Conservation (phyloP, 2,797 vertebrate species). For the Acipenser ruthenus region DNA sequence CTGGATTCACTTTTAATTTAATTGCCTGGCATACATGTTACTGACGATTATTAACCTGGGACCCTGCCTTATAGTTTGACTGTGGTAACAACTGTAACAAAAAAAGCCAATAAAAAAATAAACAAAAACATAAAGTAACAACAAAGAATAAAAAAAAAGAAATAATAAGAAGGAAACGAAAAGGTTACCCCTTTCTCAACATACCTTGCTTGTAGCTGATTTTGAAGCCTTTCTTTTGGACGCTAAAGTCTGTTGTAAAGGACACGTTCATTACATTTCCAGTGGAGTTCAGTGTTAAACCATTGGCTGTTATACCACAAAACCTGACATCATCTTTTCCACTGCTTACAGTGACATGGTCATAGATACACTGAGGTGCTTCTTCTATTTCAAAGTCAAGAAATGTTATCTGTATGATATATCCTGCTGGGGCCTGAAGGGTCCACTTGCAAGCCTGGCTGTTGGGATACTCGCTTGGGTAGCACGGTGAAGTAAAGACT, state of each 20-base stretch:
- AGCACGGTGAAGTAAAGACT: constrained; percentile 81
- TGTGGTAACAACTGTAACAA: too few species aligned
- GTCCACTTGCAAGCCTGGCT: constrained; percentile 76
- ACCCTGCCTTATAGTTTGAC: too few species aligned
- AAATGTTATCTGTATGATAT: constrained; percentile 85
- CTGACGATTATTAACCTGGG: too few species aligned
- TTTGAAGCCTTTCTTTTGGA: constrained; percentile 91
- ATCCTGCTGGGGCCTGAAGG: constrained; percentile 78
- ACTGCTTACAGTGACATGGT: constrained; percentile 70
- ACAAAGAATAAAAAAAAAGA: constrained; percentile 6
- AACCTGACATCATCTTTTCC: constrained; percentile 66
- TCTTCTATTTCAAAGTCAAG: constrained; percentile 92
- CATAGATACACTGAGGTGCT: constrained; percentile 85
- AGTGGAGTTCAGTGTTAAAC: constrained; percentile 86
- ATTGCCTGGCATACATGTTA: too few species aligned
- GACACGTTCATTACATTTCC: constrained; percentile 80
- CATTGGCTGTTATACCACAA: constrained; percentile 85
- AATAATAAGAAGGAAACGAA: constrained; percentile 10
- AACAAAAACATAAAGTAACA: constrained; percentile 4
- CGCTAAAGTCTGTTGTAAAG: constrained; percentile 89
- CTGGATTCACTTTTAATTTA: too few species aligned
- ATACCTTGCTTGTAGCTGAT: constrained; percentile 86
- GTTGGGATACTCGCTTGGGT: constrained; percentile 78
- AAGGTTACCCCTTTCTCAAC: constrained; percentile 36
- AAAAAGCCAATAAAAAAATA: not conserved